These are phyloP conservation scores for Calephelis nemesis DNA, from an alignment of 1,140 invertebrate species.

Conservation along the genomic window DNA sequence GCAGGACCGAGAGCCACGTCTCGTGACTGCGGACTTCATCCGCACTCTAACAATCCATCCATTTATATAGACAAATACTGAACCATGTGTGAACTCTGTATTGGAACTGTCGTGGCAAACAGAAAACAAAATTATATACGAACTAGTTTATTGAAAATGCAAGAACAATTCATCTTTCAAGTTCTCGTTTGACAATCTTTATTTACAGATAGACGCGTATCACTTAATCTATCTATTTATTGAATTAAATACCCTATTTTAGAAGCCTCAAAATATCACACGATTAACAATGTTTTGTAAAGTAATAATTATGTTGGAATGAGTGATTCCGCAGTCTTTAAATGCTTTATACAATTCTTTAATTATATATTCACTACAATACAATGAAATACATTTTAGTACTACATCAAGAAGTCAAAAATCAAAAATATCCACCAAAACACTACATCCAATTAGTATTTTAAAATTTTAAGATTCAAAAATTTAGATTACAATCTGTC, in stretches of 20 bases:
- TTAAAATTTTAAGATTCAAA: background rate
- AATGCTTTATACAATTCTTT: background rate
- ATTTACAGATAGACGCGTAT: conserved; percentile 21
- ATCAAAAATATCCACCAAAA: background rate
- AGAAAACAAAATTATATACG: conserved; percentile 53
- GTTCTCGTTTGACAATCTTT: conserved; percentile 36
- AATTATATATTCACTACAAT: background rate
- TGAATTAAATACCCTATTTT: background rate
- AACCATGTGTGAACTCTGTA: conserved; percentile 29
- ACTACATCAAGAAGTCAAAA: background rate
- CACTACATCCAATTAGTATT: conserved; percentile 6
- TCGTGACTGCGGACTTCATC: background rate
- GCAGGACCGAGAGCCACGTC: background rate
- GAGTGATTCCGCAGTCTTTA: background rate
- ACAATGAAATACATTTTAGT: conserved; percentile 1
- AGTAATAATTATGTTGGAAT: background rate
- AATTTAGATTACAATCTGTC: conserved; percentile 3
- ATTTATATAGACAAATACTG: conserved; percentile 15
- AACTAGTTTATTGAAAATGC: conserved; percentile 28
- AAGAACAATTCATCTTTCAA: conserved; percentile 55
- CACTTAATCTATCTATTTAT: conserved; percentile 5
- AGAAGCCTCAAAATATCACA: background rate
- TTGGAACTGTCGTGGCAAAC: conserved; percentile 55
- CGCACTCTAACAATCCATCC: background rate
- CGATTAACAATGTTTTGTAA: background rate